These are phyloP conservation scores for Sweltsa coloradensis DNA, from an alignment of 1,140 invertebrate species.

Conservation along the genomic window DNA sequence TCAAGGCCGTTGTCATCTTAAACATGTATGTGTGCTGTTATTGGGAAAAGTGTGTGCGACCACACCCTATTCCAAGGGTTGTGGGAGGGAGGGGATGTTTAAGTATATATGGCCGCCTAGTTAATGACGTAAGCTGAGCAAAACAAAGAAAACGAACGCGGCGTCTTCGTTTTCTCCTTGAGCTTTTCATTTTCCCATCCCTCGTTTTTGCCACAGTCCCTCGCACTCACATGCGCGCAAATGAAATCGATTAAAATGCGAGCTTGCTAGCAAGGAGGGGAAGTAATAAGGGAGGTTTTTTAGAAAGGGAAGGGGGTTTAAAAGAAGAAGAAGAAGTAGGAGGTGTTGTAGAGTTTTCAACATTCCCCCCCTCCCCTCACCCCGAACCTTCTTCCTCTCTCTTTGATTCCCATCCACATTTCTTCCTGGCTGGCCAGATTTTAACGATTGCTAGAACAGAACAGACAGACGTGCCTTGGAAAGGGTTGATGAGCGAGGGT, in stretches of 20 bases:
- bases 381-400: not conserved
- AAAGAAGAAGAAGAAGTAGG: conserved; percentile 1
- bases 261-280: conserved; percentile 10
- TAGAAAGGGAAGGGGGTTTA: not conserved
- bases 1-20: too few species aligned
- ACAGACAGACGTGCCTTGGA: conserved; percentile 12
- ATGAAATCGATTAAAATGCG: conserved; percentile 16
- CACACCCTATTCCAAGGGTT: too few species aligned
- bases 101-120: conserved; percentile 2
- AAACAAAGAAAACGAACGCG: conserved; percentile 9
- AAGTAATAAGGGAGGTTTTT: conserved; percentile 12
- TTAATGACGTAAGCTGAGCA: conserved; percentile 14
- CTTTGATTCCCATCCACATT: conserved; percentile 10
- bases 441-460: conserved; percentile 15
- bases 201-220: conserved; percentile 13
- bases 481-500: conserved; percentile 14
- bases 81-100: too few species aligned
- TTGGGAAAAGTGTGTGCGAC: too few species aligned
- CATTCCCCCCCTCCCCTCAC: conserved; percentile 7
- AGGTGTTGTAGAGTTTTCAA: conserved; percentile 13
- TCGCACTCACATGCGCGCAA: conserved; percentile 13
- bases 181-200: conserved; percentile 9
- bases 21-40: too few species aligned
- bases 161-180: conserved; percentile 11
- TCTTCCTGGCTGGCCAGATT: conserved; percentile 15